Percentiles rank a stretch among this genome's conserved stretches.
phyloP scores from a whole-genome alignment of 2,888 invertebrate genomes.

The Drosophila mercatorum region DNA sequence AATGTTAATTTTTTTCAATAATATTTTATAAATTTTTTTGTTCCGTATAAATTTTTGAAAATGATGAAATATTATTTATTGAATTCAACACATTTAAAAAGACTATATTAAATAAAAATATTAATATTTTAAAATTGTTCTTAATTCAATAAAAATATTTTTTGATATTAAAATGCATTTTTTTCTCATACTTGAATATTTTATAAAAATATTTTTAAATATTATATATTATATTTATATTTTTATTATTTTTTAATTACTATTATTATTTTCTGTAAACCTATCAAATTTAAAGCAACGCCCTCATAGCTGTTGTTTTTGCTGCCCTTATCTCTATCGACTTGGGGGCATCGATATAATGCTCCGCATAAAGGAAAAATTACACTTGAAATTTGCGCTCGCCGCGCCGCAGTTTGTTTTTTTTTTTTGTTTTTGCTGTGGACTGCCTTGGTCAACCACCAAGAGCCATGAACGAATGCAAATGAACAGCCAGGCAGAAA shows the following conservation, averaged over 20 bases:
- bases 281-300: slow-evolving; percentile 8
- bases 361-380: slow-evolving; percentile 40
- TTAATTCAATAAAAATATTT: too few species aligned
- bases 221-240: neutral
- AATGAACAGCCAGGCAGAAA: slow-evolving; percentile 60
- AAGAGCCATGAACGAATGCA: slow-evolving; percentile 57
- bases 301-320: neutral
- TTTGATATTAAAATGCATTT: too few species aligned
- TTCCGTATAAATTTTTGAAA: too few species aligned
- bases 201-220: too few species aligned
- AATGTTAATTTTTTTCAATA: too few species aligned
- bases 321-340: slow-evolving; percentile 25
- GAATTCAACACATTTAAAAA: too few species aligned
- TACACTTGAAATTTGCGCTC: slow-evolving; percentile 64
- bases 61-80: too few species aligned
- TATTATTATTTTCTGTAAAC: neutral
- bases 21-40: too few species aligned
- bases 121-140: too few species aligned
- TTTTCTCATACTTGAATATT: too few species aligned
- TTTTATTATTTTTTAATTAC: neutral
- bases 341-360: slow-evolving; percentile 50
- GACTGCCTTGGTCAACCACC: slow-evolving; percentile 56
- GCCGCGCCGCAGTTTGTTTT: slow-evolving; percentile 17
- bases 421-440: neutral
- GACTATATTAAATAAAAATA: too few species aligned